Evolutionary conservation across 2,797 vertebrate species (phyloP), one percentile per base, ranked within the genome.

Genomic region (Apodemus agrarius): DNA sequence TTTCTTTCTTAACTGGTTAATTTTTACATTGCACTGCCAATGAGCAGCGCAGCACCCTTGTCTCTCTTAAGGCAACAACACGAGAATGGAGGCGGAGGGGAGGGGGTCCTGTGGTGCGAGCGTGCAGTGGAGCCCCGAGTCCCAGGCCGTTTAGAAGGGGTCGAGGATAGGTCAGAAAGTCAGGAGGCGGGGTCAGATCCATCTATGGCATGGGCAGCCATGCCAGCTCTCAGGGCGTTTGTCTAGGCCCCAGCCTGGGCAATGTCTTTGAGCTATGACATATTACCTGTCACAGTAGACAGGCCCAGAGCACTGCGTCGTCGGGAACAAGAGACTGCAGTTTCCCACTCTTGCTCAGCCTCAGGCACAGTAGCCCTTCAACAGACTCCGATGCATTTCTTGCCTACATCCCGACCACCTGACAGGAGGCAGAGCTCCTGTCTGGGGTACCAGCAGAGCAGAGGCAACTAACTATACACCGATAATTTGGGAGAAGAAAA

Each of bases 321-420:
- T 9, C 2, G 31, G 84, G 37, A 46, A 22, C 22, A 74, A 82
- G 57, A 31, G 46, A 43, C 12, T 0, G 0, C 2, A 3, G 19
- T 7, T 0, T 67, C 17, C 74, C 8, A 0, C 1, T 37, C 37
- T n/a, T 19, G 80, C 94, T 72, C 52, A 79, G 87, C 14, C 43
- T 26, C 24, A 7, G 84, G 19, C 34, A 31, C 52, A 26, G 40
- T 22, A 11, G 22, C 8, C 19, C 1, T 37, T 61, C 75, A 16
- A 29, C 17, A 26, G 34, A 72, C 59, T 61, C 16, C 19, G 57
- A 54, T 37, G 46, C 1, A 2, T 16, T 31, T 87, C 17, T 49
- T 1, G 0, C 46, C 29, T n/a, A 14, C 6, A 69, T 59, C 21
- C 69, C 17, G 29, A 6, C 4, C 29, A 40, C 34, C 34, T 13